Conservation (phyloP, 2,113 vertebrate species). For the Vireo altiloquus region DNA sequence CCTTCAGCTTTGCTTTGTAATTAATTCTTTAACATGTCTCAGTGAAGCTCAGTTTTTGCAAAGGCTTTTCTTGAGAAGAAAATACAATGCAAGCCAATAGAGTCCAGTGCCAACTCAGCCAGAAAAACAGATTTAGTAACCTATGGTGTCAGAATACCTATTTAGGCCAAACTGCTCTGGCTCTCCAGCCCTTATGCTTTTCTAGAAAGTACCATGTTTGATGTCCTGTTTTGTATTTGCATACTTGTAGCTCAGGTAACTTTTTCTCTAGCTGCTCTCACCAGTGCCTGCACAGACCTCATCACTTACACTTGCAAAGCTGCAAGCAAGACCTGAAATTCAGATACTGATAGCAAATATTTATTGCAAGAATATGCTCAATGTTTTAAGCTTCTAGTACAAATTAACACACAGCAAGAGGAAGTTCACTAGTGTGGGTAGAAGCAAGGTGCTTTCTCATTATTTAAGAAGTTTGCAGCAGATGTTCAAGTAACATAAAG, state of each 20-base stretch:
- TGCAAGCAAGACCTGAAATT: neutral
- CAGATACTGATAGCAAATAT: neutral
- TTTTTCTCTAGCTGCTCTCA: neutral
- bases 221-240: neutral
- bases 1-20: slow-evolving; percentile 75
- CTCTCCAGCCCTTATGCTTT: neutral
- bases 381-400: neutral
- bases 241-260: neutral
- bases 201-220: neutral
- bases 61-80: slow-evolving; percentile 26
- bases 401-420: neutral
- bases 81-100: slow-evolving; percentile 16
- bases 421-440: neutral
- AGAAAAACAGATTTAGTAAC: neutral
- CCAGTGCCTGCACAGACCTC: neutral
- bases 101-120: neutral
- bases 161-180: neutral
- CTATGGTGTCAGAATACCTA: neutral
- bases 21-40: slow-evolving; percentile 77
- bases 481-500: neutral
- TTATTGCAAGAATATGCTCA: neutral
- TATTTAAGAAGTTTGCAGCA: neutral
- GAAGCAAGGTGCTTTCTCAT: neutral
- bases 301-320: neutral
- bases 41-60: slow-evolving; percentile 56